Percentiles rank a stretch among this genome's conserved stretches.
Conservation (phyloP, 2,797 vertebrate species). For the Odontamblyopus lacepedii region DNA sequence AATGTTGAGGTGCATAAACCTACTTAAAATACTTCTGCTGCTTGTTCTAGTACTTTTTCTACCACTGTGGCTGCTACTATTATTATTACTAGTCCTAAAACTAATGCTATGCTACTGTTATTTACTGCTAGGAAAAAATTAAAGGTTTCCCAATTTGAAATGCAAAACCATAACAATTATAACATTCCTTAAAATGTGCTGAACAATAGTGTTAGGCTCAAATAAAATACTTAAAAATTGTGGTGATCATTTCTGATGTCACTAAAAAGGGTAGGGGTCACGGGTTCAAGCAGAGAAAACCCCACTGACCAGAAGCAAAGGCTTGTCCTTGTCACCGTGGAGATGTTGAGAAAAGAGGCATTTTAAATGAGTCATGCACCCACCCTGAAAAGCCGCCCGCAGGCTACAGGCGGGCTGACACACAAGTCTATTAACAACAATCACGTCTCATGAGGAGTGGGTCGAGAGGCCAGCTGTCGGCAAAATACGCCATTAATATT, state of each 20-base stretch:
- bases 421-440: conserved; percentile 62
- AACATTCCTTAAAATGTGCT: too few relatives aligned
- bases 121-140: background rate
- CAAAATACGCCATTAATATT: conserved; percentile 48
- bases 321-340: conserved; percentile 50
- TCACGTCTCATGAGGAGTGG: conserved; percentile 33
- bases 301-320: conserved; percentile 43
- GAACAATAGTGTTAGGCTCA: too few relatives aligned
- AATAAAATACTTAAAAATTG: too few relatives aligned
- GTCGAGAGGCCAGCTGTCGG: conserved; percentile 46
- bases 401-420: conserved; percentile 48
- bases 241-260: conserved; percentile 29
- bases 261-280: conserved; percentile 33
- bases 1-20: too few relatives aligned
- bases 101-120: background rate
- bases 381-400: conserved; percentile 38
- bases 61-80: background rate
- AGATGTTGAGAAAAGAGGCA: conserved; percentile 47
- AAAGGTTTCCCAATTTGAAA: too few relatives aligned
- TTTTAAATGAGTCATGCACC: conserved; percentile 51
- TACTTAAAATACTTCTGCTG: too few relatives aligned
- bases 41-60: background rate
- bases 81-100: background rate
- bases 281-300: conserved; percentile 32
- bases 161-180: too few relatives aligned